These are phyloP conservation scores for Scomber colias DNA, from an alignment of 2,113 vertebrate genomes.

Conservation along the genomic window DNA sequence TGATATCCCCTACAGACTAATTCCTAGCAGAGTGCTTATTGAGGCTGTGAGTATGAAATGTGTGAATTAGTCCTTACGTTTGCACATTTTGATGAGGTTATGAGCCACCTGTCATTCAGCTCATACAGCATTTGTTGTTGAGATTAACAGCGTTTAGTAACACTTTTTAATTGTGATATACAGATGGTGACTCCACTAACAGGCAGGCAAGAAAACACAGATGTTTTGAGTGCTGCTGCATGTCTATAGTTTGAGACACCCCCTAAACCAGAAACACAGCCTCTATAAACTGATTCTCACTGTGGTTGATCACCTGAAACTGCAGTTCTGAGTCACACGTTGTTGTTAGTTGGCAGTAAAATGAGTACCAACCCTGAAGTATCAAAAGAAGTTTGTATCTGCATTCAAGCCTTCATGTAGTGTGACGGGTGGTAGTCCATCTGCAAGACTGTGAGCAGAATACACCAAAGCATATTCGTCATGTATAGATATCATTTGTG, in stretches of 20 bases:
- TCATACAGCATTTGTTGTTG: not conserved
- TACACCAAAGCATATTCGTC: not conserved
- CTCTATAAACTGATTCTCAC: not conserved
- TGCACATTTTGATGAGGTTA: too few species aligned
- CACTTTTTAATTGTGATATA: too few species aligned
- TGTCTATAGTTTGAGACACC: not conserved
- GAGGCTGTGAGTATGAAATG: not conserved
- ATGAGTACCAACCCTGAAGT: not conserved
- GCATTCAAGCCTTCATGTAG: not conserved
- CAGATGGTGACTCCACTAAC: not conserved
- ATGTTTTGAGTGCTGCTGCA: not conserved
- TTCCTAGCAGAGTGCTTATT: not conserved
- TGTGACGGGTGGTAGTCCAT: not conserved
- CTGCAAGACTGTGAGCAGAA: not conserved
- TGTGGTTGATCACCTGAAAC: constrained; percentile 4
- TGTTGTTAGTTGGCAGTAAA: not conserved
- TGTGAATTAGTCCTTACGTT: not conserved
- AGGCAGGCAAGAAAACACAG: not conserved
- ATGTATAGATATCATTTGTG: not conserved
- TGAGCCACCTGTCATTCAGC: not conserved
- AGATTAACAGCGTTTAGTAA: not conserved
- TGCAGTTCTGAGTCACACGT: not conserved
- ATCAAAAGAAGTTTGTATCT: not conserved
- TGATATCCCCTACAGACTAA: not conserved
- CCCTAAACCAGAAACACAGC: not conserved